Base-by-base conservation (phyloP, 2,888 invertebrate species). In the Syritta pipiens region DNA sequence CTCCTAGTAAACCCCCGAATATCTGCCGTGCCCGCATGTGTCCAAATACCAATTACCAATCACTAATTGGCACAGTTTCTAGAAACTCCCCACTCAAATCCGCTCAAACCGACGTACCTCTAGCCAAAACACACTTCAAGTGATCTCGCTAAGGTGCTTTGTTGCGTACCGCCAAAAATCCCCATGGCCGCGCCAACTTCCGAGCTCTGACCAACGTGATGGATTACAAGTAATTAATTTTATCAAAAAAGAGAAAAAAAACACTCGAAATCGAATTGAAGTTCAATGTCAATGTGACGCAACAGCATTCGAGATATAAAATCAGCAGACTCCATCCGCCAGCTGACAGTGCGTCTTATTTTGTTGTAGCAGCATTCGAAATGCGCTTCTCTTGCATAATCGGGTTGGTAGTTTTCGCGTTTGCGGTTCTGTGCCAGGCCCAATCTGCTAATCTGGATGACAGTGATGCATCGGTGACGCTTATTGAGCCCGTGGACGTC, bases 111-210 rank as follows among this genome's bases (percentile, higher is more conserved):
- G n/a, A n/a, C n/a, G n/a, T n/a, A n/a, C n/a, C n/a, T n/a, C n/a
- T n/a, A n/a, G n/a, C 30, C 49, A 6, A 12, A 12, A 35, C 12
- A 40, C 3, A 6, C 28, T 40, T 40, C 24, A 55, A 26, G 26
- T 40, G 6, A 4, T 26, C 51, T 9, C 3, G 20, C n/a, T n/a
- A 12, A 1, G 7, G 12, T 24, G 44, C 37, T 37, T 53, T 6
- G 24, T 24, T 4, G 46, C 17, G 7, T 35, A 26, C 5, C 4
- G 17, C 26, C 7, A 26, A 37, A 60, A 37, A 48, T 5, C 60
- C 48, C 37, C 60, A 35, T 37, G 60, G 60, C 48, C 60, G 24
- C 20, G 35, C 24, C 37, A 9, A 28, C 48, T 62, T 62, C 60
- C 60, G 48, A 48, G 55, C 35, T n/a, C 26, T 14, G 7, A 19